Conservation (phyloP, 2,797 vertebrate genomes). For the Rhinatrema bivittatum region DNA sequence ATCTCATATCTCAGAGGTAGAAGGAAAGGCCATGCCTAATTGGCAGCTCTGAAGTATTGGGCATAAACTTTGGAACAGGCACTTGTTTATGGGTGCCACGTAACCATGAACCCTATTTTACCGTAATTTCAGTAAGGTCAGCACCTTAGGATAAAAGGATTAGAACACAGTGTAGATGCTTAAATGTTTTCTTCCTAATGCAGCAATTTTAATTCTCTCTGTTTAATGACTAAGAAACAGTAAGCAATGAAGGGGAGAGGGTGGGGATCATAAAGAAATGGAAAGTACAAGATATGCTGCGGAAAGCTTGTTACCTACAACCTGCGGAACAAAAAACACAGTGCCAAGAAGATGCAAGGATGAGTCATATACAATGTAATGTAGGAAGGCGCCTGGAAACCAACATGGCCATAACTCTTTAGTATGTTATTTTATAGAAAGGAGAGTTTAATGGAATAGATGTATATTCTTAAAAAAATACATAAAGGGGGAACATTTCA, state of each 20-base stretch:
- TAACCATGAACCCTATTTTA: constrained; percentile 11
- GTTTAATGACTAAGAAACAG: constrained; percentile 9
- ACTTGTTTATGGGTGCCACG: constrained; percentile 24
- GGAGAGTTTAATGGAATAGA: not conserved
- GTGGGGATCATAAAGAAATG: not conserved
- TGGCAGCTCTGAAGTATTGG: constrained; percentile 26
- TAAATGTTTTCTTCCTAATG: constrained; percentile 5
- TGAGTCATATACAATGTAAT: constrained; percentile 10
- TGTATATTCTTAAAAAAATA: too few relatives aligned
- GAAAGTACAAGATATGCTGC: constrained; percentile 9
- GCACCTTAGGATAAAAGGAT: constrained; percentile 11
- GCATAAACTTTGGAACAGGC: constrained; percentile 16
- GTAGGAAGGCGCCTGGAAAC: not conserved
- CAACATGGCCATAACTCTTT: not conserved
- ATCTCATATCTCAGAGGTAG: constrained; percentile 31
- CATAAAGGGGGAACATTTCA: not conserved
- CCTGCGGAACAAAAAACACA: not conserved
- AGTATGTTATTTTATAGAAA: too few relatives aligned
- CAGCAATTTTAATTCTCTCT: constrained; percentile 12
- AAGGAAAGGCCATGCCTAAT: constrained; percentile 46
- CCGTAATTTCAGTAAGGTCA: constrained; percentile 10
- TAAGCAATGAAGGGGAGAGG: constrained; percentile 2
- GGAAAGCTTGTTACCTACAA: constrained; percentile 16
- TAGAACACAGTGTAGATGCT: constrained; percentile 1
- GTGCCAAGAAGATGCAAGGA: not conserved